phyloP scores from a whole-genome alignment of 2,888 invertebrate genomes.

The Vanessa cardui region DNA sequence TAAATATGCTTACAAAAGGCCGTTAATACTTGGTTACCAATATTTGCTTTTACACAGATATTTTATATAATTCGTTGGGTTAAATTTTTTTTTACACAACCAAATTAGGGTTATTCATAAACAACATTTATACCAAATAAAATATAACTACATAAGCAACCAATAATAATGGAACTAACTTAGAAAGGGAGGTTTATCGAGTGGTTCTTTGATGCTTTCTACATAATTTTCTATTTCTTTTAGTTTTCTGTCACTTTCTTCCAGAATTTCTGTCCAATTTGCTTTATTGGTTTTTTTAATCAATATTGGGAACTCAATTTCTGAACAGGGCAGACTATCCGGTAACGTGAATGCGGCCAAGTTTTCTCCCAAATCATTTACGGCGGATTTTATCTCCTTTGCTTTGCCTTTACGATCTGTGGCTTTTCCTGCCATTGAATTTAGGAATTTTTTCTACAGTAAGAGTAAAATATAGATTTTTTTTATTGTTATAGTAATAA shows the following conservation, averaged over 20 bases:
- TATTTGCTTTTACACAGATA: no score
- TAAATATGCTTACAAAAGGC: no score
- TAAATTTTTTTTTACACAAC: no score
- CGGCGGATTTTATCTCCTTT: constrained; percentile 52
- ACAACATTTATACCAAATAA: no score
- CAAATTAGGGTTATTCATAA: no score
- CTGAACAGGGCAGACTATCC: constrained; percentile 69
- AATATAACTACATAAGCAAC: background rate
- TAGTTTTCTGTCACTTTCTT: constrained; percentile 55
- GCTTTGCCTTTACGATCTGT: constrained; percentile 64
- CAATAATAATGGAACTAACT: constrained; percentile 48
- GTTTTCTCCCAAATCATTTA: constrained; percentile 50
- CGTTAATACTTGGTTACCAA: no score
- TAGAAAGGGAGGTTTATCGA: constrained; percentile 59
- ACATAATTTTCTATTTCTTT: constrained; percentile 57
- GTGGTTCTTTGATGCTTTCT: constrained; percentile 51
- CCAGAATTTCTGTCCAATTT: constrained; percentile 64
- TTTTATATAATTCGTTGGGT: no score
- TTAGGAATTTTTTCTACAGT: background rate
- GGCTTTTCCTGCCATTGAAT: constrained; percentile 59
- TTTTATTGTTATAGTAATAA: no score
- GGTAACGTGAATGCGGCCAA: constrained; percentile 64
- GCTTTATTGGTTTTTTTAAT: constrained; percentile 51
- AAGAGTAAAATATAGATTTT: background rate
- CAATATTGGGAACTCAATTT: constrained; percentile 66